phyloP scores from a whole-genome alignment of 2,888 invertebrate species.

The Plebejus argus region DNA sequence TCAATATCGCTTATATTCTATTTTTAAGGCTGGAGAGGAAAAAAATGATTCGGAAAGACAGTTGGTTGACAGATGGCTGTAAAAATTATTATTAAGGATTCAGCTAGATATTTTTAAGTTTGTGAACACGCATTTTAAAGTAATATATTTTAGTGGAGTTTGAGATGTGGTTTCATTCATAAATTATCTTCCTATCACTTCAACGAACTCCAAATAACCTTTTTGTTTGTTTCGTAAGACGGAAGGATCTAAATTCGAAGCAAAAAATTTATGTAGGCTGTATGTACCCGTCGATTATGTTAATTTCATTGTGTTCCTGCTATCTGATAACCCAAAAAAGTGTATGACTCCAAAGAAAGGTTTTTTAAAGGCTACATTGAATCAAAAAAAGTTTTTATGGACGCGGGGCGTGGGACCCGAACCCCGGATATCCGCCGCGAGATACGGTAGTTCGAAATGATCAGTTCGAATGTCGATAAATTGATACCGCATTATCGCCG shows the following conservation, averaged over 20 bases:
- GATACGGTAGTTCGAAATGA: slow-evolving; percentile 3
- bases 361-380: slow-evolving; percentile 9
- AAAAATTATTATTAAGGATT: too few species aligned
- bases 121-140: too few species aligned
- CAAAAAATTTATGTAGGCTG: neutral
- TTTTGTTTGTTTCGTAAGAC: neutral
- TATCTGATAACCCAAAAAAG: slow-evolving; percentile 13
- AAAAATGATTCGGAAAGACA: too few species aligned
- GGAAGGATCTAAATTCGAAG: neutral
- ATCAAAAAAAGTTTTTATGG: slow-evolving; percentile 10
- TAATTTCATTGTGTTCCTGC: slow-evolving; percentile 3
- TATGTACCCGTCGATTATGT: neutral
- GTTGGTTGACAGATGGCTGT: too few species aligned
- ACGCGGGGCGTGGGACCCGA: neutral
- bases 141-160: too few species aligned
- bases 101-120: too few species aligned
- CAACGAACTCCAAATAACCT: too few species aligned
- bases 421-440: neutral
- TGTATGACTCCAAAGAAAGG: neutral
- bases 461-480: slow-evolving; percentile 15
- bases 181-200: too few species aligned
- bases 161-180: too few species aligned
- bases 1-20: too few species aligned
- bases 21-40: too few species aligned
- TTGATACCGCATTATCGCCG: slow-evolving; percentile 8